Conservation (phyloP, 2,113 vertebrate species). For the Gobio gobio region DNA sequence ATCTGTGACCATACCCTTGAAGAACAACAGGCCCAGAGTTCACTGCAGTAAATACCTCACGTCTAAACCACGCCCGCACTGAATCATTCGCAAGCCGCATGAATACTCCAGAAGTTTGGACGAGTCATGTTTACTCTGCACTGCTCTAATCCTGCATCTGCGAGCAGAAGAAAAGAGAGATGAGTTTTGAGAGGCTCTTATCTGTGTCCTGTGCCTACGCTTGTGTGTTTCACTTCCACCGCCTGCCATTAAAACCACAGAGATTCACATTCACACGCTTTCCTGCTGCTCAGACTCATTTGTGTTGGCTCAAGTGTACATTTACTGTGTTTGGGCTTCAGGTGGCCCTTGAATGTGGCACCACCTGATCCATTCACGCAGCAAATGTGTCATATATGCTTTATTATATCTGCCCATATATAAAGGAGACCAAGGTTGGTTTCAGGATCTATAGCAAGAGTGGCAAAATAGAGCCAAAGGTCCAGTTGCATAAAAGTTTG, state of each 20-base stretch:
- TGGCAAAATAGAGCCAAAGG: not conserved
- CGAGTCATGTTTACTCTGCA: not conserved
- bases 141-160: conserved; percentile 22
- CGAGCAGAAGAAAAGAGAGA: conserved; percentile 25
- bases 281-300: conserved; percentile 9
- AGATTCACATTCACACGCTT: not conserved
- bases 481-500: not conserved
- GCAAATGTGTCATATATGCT: not conserved
- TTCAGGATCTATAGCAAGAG: not conserved
- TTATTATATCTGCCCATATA: too few relatives aligned
- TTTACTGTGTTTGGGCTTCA: not conserved
- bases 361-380: not conserved
- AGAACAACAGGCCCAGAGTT: not conserved
- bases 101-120: not conserved
- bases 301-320: not conserved
- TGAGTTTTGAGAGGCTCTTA: conserved; percentile 4
- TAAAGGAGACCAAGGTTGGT: not conserved
- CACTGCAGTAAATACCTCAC: not conserved
- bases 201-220: not conserved
- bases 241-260: not conserved
- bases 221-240: conserved; percentile 6
- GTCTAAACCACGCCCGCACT: not conserved
- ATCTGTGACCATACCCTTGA: not conserved
- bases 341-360: not conserved
- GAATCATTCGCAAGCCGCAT: conserved; percentile 1